Evolutionary conservation across 2,888 invertebrate species (phyloP).

Genomic region (Rhopalosiphum nymphaeae): DNA sequence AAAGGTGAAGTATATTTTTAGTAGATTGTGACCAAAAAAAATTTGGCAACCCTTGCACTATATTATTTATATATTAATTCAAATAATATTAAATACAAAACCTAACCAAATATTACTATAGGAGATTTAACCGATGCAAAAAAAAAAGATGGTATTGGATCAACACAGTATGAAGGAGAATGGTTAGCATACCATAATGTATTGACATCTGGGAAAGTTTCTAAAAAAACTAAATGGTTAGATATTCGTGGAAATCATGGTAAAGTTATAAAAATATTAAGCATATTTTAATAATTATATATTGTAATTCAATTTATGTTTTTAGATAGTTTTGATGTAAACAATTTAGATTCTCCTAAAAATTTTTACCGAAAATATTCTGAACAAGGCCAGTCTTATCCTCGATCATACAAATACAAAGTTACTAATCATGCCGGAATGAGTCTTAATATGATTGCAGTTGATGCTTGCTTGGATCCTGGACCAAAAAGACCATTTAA

Average conservation of each 20-base stretch:
- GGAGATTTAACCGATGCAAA: conserved; percentile 91
- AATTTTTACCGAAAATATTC: conserved; percentile 86
- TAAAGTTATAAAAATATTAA: conserved; percentile 70
- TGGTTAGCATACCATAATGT: conserved; percentile 84
- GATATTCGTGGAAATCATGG: conserved; percentile 95
- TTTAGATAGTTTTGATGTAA: conserved; percentile 91
- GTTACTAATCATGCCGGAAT: conserved; percentile 73
- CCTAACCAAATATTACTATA: conserved; percentile 67
- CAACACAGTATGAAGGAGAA: conserved; percentile 84
- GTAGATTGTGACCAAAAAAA: no score
- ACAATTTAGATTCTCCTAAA: conserved; percentile 76
- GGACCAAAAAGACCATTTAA: conserved; percentile 90
- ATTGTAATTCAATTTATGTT: conserved; percentile 67
- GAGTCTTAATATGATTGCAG: conserved; percentile 83
- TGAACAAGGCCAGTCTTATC: conserved; percentile 79
- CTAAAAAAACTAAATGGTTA: conserved; percentile 82
- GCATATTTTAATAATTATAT: conserved; percentile 2
- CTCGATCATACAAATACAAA: conserved; percentile 82
- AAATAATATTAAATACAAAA: not conserved
- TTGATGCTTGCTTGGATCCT: conserved; percentile 89
- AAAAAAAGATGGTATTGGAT: conserved; percentile 82
- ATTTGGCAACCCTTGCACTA: no score
- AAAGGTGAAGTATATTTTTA: no score
- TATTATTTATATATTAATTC: not conserved
- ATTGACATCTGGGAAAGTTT: conserved; percentile 78